Evolutionary conservation across 2,797 vertebrate genomes (phyloP), one percentile per base, ranked within the genome.

Genomic region (Gobionotothen gibberifrons): DNA sequence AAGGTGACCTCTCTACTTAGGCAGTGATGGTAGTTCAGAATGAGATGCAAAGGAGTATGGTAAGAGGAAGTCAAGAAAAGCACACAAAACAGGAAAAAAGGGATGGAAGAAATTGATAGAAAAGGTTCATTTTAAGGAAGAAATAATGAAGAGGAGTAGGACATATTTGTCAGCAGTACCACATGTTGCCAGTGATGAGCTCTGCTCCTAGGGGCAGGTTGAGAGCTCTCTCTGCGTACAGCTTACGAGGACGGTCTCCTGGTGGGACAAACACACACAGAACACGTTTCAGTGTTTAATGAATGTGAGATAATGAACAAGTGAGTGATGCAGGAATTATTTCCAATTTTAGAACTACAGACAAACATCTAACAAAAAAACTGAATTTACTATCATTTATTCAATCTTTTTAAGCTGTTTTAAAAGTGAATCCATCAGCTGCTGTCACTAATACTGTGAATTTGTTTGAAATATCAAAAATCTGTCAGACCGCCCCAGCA

Each of bases 111-210:
- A 40, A 63, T 36, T 36, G 54, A 54, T 4, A 2, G 26, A 40
- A 54, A 13, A 56, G 2, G 12, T 3, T 17, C 5, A 56, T 56
- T 3, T 56, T 14, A 19, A 26, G 47, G n/a, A 44, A 13, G 52
- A 44, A 9, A 26, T 26, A 21, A 46, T 13, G n/a, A 72, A 48
- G 58, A n/a, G 7, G 3, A 12, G 4, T 11, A 22, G 17, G 13
- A 17, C 29, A 72, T 26, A 17, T 63, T 14, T 22, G 29, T 56
- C 53, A 68, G 29, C 54, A 32, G 39, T 93, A 95, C 95, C 95
- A 95, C 93, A 96, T 94, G 90, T 96, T 96, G 55, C 95, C 94
- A 0, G 95, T 95, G 78, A 96, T 95, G 78, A 96, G 94, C 79
- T 96, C 95, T 1, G 95, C 95, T 86, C 95, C 95, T 0, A 96